Base-by-base conservation (phyloP, 1,140 invertebrate species). In the Harlomillsia oculata region DNA sequence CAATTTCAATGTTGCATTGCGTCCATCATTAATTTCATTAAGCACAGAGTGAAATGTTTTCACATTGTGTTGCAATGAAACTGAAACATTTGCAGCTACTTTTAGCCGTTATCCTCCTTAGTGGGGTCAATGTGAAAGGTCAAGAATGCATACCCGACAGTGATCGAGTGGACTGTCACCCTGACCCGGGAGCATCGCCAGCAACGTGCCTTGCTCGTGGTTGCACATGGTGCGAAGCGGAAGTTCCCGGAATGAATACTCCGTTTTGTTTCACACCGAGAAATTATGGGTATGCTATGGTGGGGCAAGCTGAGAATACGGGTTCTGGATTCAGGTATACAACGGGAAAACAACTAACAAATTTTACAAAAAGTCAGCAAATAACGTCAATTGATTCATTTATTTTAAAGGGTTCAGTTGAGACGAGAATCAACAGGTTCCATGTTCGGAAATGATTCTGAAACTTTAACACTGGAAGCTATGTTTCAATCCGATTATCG, bases 161-260 rank as follows among this genome's bases (percentile, higher is more conserved):
- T 9, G 70, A 77, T 57, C 74, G 79, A 53, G 84, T 89, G 65
- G 87, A 92, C 71, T 92, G 88, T 67, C 80, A 80, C 66, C 87
- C 88, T 0, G 80, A 84, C 65, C 65, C 72, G 37, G 75, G 71
- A 26, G 78, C 79, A 3, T 78, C 71, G 23, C 71, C 83, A 69
- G 65, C 77, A n/a, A 68, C 65, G 1, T 92, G 89, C 69, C 69
- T 72, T 45, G 67, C 74, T 26, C 75, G 86, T 72, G 83, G 84
- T 48, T 88, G 84, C 65, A 81, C 80, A 66, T 88, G 83, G 83
- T 69, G 72, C 53, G 67, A 71, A 32, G 44, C 55, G 29, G 16
- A 45, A 49, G 34, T 55, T 30, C 29, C 28, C 16, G 61, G 45
- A 13, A 14, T 18, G 18, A 73, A 72, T 66, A 69, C 76, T 2